Evolutionary conservation across 2,888 invertebrate species (phyloP).

Genomic region (Eustalomyia histrio): DNA sequence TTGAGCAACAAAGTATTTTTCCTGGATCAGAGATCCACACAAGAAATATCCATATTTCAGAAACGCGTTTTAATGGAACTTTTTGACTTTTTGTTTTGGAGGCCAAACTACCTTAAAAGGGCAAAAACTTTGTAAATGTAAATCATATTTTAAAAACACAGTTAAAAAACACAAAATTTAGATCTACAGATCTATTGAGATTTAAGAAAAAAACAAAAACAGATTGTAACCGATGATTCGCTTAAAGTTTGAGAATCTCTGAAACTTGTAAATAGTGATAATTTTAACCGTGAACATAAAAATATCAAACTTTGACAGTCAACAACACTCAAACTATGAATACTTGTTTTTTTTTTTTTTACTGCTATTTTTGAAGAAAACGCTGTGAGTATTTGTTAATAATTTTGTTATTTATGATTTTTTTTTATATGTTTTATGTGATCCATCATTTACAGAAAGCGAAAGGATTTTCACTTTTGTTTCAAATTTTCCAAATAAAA

Average conservation of each 20-base stretch:
- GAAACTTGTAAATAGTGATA: conserved; percentile 6
- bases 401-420: conserved; percentile 38
- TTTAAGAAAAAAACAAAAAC: too few species aligned
- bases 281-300: conserved; percentile 24
- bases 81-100: too few species aligned
- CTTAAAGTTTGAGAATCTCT: conserved; percentile 35
- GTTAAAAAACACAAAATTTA: too few species aligned
- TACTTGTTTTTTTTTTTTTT: conserved; percentile 8
- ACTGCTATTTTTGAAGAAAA: background rate
- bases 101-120: too few species aligned
- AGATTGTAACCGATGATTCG: too few species aligned
- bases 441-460: conserved; percentile 63
- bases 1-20: too few species aligned
- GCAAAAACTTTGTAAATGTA: too few species aligned
- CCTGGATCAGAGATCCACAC: too few species aligned
- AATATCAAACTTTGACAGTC: conserved; percentile 38
- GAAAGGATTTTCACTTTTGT: conserved; percentile 67
- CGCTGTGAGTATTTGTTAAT: conserved; percentile 36
- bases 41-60: too few species aligned
- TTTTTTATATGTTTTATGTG: conserved; percentile 1
- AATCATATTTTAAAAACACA: too few species aligned
- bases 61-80: too few species aligned
- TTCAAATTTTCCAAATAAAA: conserved; percentile 28
- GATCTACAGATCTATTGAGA: too few species aligned
- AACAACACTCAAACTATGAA: background rate